Percentiles rank a stretch among this genome's conserved stretches.
Conservation (phyloP, 2,113 vertebrate genomes). For the Scopus umbretta region DNA sequence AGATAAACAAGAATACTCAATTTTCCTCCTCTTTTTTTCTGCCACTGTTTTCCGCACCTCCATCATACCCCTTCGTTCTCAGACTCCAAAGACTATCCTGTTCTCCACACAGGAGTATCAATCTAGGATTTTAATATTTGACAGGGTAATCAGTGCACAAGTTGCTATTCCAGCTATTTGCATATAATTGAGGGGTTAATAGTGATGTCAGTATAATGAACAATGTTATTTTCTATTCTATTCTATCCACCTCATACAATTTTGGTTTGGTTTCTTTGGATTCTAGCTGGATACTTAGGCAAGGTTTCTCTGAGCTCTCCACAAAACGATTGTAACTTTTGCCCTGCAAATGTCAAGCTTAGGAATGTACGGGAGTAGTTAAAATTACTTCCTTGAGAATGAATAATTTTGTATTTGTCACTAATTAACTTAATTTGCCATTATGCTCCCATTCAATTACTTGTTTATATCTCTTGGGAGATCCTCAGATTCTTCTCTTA, state of each 20-base stretch:
- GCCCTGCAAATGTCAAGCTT: background rate
- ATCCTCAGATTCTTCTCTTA: background rate
- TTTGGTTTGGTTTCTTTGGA: background rate
- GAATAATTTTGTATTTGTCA: background rate
- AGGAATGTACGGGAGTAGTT: background rate
- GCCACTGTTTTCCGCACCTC: fast-evolving
- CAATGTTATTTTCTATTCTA: background rate
- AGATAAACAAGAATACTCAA: background rate
- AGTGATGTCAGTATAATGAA: background rate
- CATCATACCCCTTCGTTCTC: background rate
- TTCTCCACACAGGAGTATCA: background rate
- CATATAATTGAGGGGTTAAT: background rate
- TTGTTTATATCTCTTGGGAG: background rate
- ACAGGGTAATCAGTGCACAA: background rate
- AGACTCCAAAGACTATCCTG: background rate
- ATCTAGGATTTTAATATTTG: background rate
- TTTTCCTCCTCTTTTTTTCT: background rate
- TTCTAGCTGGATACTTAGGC: background rate
- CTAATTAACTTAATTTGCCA: background rate
- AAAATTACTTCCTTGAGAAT: background rate
- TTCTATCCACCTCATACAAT: background rate
- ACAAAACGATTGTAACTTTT: background rate
- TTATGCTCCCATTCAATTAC: background rate
- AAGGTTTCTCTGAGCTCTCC: background rate
- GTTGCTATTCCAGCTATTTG: background rate